These are phyloP conservation scores for Mormyrus iriodes DNA, from an alignment of 2,113 vertebrate species.

Conservation along the genomic window DNA sequence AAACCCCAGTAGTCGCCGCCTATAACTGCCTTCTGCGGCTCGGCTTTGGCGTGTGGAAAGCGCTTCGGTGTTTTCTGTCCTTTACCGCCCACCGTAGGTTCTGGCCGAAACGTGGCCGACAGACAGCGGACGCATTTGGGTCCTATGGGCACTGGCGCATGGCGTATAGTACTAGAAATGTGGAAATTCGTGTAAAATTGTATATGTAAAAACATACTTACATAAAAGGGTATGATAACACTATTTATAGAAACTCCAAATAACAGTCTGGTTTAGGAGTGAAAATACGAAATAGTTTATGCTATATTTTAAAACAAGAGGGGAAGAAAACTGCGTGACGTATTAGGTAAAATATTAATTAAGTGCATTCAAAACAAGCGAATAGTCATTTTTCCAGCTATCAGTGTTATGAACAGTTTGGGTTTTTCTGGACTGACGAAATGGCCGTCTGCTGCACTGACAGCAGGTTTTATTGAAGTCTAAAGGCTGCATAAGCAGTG, in stretches of 20 bases:
- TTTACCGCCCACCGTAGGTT: background rate
- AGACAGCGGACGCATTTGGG: background rate
- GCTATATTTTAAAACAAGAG: background rate
- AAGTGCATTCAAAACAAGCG: background rate
- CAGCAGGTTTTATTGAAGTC: background rate
- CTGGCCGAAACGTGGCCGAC: background rate
- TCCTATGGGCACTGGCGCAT: background rate
- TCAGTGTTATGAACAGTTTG: background rate
- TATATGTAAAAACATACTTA: background rate
- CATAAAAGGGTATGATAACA: background rate
- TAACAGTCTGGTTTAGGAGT: background rate
- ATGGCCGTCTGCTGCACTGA: background rate
- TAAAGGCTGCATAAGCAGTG: background rate
- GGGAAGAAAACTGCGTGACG: background rate
- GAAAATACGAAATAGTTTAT: background rate
- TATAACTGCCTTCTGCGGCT: slow-evolving; percentile 4
- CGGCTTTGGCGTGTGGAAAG: background rate
- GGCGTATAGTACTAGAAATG: background rate
- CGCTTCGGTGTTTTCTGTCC: background rate
- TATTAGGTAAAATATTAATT: background rate
- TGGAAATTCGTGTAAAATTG: background rate
- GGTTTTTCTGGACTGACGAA: background rate
- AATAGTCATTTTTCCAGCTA: background rate
- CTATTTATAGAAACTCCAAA: background rate
- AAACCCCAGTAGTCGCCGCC: slow-evolving; percentile 9